phyloP scores from a whole-genome alignment of 2,113 vertebrate genomes.

The Pseudois nayaur region DNA sequence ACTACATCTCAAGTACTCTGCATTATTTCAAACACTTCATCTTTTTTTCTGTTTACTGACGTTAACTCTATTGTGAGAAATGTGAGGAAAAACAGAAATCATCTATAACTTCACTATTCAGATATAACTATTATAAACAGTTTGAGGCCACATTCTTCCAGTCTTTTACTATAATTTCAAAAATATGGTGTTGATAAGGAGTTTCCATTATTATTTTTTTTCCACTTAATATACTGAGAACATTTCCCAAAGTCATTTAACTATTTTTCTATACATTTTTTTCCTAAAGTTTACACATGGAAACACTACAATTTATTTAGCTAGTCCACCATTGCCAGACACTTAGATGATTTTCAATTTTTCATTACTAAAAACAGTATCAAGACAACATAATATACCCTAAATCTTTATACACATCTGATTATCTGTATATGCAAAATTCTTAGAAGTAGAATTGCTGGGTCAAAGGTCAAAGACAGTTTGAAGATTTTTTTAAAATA shows the following conservation, averaged over 20 bases:
- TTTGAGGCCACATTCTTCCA: neutral
- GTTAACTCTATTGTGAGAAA: neutral
- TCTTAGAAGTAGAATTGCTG: neutral
- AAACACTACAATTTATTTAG: neutral
- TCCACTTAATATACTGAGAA: neutral
- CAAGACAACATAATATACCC: neutral
- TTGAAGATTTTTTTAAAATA: neutral
- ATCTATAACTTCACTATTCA: neutral
- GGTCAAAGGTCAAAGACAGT: neutral
- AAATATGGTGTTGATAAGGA: neutral
- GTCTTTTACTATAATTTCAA: neutral
- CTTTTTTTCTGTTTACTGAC: neutral
- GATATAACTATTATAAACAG: neutral
- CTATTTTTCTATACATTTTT: neutral
- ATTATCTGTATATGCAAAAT: neutral
- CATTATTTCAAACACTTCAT: neutral
- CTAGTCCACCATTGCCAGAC: neutral
- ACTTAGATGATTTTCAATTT: neutral
- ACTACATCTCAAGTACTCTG: neutral
- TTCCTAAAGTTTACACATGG: neutral
- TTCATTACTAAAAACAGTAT: constrained; percentile 34
- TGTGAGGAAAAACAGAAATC: neutral
- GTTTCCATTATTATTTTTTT: neutral
- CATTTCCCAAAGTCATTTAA: neutral
- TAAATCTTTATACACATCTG: neutral